Evolutionary conservation across 2,888 invertebrate genomes (phyloP), one percentile per base, ranked within the genome.

Genomic region (Endotricha flammealis): DNA sequence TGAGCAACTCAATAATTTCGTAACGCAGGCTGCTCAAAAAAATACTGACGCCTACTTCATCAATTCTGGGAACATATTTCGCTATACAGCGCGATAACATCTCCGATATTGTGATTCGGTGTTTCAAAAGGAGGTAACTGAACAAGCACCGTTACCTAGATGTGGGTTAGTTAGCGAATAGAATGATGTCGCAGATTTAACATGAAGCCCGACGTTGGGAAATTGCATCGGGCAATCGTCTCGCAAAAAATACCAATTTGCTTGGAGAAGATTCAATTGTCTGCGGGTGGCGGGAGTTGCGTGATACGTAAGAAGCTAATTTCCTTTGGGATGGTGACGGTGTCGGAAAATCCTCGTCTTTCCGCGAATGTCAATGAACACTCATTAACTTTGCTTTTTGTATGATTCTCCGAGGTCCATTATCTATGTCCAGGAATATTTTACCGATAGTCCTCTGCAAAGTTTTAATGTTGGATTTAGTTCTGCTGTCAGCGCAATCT

Each of bases 281-380:
- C 66, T 63, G 57, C 53, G 46, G 58, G 52, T 53, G 47, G 43
- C 46, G 58, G 53, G 53, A 60, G 60, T 67, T 63, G 66, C 65
- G 66, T 73, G 66, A 68, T 70, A 75, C 68, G 69, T 66, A 74
- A 75, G 71, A 72, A 71, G 62, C 64, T 77, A 74, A 79, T 28
- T 34, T 34, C 22, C 28, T 28, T 17, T 17, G 22, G 20, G 32
- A 25, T 12, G 9, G 33, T 11, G 28, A 8, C 34, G 25, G 5
- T 12, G 28, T n/a, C 7, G 22, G 20, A 20, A 27, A 33, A 33
- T 27, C 22, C 33, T 27, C 20, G 27, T 27, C 33, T 28, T 30
- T 30, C 17, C 32, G 10, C 7, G 20, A 6, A 25, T 16, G 24
- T 11, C 24, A 32, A 59, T 42, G 47, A 44, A 41, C 50, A 45